Evolutionary conservation across 2,797 vertebrate genomes (phyloP).

Genomic region (Lithobates sylvaticus): DNA sequence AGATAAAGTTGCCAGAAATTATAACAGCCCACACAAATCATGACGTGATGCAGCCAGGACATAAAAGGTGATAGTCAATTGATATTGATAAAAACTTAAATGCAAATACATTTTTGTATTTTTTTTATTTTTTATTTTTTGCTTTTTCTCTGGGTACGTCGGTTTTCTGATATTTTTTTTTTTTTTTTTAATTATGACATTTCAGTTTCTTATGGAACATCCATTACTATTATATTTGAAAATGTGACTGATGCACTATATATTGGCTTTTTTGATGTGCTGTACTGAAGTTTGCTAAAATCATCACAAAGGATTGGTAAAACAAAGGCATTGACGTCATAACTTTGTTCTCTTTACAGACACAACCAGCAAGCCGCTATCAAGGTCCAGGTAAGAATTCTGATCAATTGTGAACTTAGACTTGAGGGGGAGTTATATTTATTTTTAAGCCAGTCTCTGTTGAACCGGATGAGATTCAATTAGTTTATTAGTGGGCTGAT

Average conservation of each 20-base stretch:
- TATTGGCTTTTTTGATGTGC: neutral
- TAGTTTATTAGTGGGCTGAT: neutral
- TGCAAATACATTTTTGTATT: no score
- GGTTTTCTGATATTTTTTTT: no score
- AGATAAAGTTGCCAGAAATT: no score
- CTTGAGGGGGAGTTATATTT: neutral
- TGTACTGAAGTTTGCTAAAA: neutral
- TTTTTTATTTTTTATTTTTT: no score
- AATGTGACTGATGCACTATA: neutral
- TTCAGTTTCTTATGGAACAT: neutral
- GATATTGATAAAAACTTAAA: no score
- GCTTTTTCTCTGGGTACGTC: no score
- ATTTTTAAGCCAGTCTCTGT: no score
- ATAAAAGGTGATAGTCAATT: no score
- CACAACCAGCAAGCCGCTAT: neutral
- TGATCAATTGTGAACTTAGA: no score
- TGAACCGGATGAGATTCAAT: neutral
- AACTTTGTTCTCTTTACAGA: conserved; percentile 19
- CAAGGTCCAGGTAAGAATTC: conserved; percentile 36
- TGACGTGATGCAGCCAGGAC: no score
- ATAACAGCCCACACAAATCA: no score
- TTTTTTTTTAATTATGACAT: neutral
- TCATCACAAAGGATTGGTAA: neutral
- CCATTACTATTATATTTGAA: neutral
- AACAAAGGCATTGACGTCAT: neutral